These are phyloP conservation scores for Brachyrhaphis roseni DNA, from an alignment of 2,797 vertebrate species.

Conservation along the genomic window DNA sequence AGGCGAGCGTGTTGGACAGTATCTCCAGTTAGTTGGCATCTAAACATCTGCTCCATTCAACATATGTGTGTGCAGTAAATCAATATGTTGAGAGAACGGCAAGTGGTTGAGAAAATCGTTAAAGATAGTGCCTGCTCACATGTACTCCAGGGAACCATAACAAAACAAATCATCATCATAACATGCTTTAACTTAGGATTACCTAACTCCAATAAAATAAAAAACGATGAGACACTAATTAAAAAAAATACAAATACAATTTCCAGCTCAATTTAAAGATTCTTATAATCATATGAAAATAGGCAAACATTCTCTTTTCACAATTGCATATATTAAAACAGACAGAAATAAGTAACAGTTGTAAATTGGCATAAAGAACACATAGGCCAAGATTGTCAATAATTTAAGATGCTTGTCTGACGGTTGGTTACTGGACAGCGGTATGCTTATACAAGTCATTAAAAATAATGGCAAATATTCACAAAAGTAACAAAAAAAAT, in stretches of 20 bases:
- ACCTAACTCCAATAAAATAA: background rate
- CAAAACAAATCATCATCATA: background rate
- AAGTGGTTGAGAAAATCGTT: background rate
- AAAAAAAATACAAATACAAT: slow-evolving; percentile 41
- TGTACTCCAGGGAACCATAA: background rate
- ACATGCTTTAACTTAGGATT: background rate
- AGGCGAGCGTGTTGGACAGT: background rate
- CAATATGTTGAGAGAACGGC: background rate
- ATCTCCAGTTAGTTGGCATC: background rate
- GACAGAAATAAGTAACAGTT: slow-evolving; percentile 71
- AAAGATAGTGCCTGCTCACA: background rate
- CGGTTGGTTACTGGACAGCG: slow-evolving; percentile 42
- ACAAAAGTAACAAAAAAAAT: slow-evolving; percentile 20
- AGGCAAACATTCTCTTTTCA: slow-evolving; percentile 61
- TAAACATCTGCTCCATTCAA: background rate
- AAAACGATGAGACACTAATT: slow-evolving; percentile 1
- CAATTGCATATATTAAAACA: slow-evolving; percentile 51
- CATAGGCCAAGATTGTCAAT: slow-evolving; percentile 61
- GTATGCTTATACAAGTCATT: slow-evolving; percentile 26
- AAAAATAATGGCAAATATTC: slow-evolving; percentile 18
- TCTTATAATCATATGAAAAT: slow-evolving; percentile 77
- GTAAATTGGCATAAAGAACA: slow-evolving; percentile 49
- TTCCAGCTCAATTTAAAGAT: slow-evolving; percentile 54
- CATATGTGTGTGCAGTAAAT: background rate
- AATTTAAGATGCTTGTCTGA: slow-evolving; percentile 66